Base-by-base conservation (phyloP, 2,888 invertebrate genomes). In the Tipula confusa region DNA sequence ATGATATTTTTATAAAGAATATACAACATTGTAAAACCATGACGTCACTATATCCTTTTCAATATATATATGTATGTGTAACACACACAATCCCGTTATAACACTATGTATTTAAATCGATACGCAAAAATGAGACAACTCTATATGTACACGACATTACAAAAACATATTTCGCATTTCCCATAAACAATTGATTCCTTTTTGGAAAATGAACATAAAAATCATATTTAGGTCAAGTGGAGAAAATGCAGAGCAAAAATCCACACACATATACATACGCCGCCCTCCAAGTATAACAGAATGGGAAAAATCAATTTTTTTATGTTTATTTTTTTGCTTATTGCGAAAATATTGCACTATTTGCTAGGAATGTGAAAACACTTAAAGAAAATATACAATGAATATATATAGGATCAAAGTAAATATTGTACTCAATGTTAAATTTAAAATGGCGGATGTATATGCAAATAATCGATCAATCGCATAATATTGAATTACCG, bases 181-280 rank as follows among this genome's bases (percentile, higher is more conserved):
- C 64, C 64, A 64, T 24, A 64, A 64, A 64, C 64, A 64, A 64
- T 64, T 64, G 64, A 64, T 64, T 64, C 64, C 64, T 24, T 64
- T 64, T 64, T 64, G 24, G n/a, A 64, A 64, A 64, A 64, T 64
- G 64, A 64, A 24, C 64, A 64, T 64, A 64, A 64, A 64, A 64
- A 9, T 9, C 64, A 64, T 64, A 64, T 64, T 64, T 64, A 64
- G 64, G 64, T 64, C 64, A 64, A 64, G 64, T 64, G 64, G 64
- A 64, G 64, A 64, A 64, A 64, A 24, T 64, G 64, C 64, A 64
- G 64, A 64, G 11, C 24, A n/a, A n/a, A n/a, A n/a, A n/a, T n/a
- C n/a, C n/a, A 64, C 43, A 64, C 18, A 64, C 18, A 6, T 18
- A 64, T 64, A 24, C 38, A 38, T n/a, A n/a, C n/a, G n/a, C n/a